Evolutionary conservation across 2,113 vertebrate species (phyloP).

Genomic region (Chaetodon auriga): DNA sequence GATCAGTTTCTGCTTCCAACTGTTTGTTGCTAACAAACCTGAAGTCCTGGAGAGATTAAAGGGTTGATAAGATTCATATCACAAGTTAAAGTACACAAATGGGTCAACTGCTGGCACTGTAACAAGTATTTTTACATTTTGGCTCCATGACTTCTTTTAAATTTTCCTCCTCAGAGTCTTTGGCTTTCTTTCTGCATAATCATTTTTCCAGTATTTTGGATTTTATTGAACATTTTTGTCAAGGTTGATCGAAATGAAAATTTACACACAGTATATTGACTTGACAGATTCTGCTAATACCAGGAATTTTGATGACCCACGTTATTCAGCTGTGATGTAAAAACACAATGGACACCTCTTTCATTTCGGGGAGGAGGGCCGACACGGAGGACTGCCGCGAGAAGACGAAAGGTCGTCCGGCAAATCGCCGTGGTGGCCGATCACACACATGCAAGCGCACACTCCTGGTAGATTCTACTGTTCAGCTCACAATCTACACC

Average conservation of each 20-base stretch:
- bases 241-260: background rate
- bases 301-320: background rate
- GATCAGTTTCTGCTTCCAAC: too few species aligned
- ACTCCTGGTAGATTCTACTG: too few species aligned
- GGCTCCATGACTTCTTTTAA: slow-evolving; percentile 5
- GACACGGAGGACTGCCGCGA: too few species aligned
- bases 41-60: too few species aligned
- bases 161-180: background rate
- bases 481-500: too few species aligned
- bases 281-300: background rate
- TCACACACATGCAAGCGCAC: too few species aligned
- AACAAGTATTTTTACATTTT: slow-evolving; percentile 24
- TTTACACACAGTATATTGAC: background rate
- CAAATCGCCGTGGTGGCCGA: too few species aligned
- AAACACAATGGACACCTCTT: background rate
- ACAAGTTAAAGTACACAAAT: background rate
- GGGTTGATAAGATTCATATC: too few species aligned
- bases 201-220: slow-evolving; percentile 23
- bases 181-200: slow-evolving; percentile 19
- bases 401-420: too few species aligned
- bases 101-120: background rate
- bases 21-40: too few species aligned
- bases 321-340: background rate
- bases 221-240: slow-evolving; percentile 1
- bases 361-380: background rate